Percentiles rank a stretch among this genome's conserved stretches.
phyloP scores from a whole-genome alignment of 1,140 invertebrate species.

The Drosophila ananassae region DNA sequence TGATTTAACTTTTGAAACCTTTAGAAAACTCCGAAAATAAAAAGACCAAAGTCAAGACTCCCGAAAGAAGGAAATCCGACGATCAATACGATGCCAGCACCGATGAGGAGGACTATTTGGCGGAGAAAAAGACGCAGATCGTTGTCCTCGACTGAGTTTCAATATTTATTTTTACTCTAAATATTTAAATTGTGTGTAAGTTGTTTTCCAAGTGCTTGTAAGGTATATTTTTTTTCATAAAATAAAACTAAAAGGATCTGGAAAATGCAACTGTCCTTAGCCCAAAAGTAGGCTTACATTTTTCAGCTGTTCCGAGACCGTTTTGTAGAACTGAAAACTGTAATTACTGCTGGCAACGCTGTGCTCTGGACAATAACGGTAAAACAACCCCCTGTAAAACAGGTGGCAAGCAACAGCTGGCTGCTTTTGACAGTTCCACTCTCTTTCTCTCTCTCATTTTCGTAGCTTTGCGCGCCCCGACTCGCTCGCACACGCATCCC shows the following conservation, averaged over 20 bases:
- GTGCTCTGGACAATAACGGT: neutral
- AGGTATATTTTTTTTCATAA: neutral
- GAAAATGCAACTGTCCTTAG: neutral
- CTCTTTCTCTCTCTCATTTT: slow-evolving; percentile 16
- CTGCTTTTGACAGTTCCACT: slow-evolving; percentile 32
- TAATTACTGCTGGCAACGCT: neutral
- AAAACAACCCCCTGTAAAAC: slow-evolving; percentile 31
- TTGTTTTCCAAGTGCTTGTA: neutral
- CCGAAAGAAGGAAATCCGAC: slow-evolving; percentile 10
- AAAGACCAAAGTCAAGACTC: slow-evolving; percentile 12
- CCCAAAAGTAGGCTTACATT: neutral
- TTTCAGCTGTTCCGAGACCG: no score
- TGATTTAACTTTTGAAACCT: neutral
- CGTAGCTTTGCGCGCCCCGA: neutral
- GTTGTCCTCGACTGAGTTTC: neutral
- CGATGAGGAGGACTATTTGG: slow-evolving; percentile 74
- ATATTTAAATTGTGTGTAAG: slow-evolving; percentile 5
- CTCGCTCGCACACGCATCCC: neutral
- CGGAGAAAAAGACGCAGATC: slow-evolving; percentile 33
- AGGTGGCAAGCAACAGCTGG: slow-evolving; percentile 45
- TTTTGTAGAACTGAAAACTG: neutral
- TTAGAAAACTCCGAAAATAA: slow-evolving; percentile 39
- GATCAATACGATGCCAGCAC: slow-evolving; percentile 61
- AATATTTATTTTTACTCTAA: neutral
- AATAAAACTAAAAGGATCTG: neutral